Percentiles rank a stretch among this genome's conserved stretches.
Conservation (phyloP, 2,113 vertebrate species). For the Pipra filicauda region DNA sequence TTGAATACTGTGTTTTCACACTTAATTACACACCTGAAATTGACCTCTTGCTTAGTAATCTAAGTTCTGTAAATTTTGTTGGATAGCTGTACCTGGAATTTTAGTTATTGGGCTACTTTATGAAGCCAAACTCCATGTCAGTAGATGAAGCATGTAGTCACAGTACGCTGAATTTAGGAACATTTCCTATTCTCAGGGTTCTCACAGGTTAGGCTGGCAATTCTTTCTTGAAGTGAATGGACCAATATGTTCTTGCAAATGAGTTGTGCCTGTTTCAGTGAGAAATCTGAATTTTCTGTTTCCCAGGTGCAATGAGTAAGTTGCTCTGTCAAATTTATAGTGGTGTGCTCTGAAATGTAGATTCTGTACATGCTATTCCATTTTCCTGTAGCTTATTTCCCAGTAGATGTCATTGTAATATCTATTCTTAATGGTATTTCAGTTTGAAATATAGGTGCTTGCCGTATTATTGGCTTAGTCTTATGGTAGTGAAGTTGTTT, state of each 20-base stretch:
- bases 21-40: background rate
- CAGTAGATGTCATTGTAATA: background rate
- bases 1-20: background rate
- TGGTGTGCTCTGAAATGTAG: background rate
- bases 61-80: background rate
- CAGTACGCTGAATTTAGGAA: background rate
- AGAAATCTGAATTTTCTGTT: background rate
- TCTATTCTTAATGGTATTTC: background rate
- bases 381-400: conserved; percentile 15
- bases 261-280: background rate
- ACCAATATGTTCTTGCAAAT: background rate
- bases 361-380: background rate
- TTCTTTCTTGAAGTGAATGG: background rate
- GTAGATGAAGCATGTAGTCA: background rate
- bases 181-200: background rate
- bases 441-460: background rate
- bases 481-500: background rate
- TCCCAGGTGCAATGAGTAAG: background rate
- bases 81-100: background rate
- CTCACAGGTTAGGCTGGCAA: background rate
- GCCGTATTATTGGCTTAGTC: background rate
- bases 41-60: background rate
- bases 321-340: background rate
- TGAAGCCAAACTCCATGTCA: background rate
- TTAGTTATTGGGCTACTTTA: background rate